A percentile compares a stretch with the other conserved stretches of the same genome.
phyloP scores from a whole-genome alignment of 2,113 vertebrate species.

The Heloderma charlesbogerti region DNA sequence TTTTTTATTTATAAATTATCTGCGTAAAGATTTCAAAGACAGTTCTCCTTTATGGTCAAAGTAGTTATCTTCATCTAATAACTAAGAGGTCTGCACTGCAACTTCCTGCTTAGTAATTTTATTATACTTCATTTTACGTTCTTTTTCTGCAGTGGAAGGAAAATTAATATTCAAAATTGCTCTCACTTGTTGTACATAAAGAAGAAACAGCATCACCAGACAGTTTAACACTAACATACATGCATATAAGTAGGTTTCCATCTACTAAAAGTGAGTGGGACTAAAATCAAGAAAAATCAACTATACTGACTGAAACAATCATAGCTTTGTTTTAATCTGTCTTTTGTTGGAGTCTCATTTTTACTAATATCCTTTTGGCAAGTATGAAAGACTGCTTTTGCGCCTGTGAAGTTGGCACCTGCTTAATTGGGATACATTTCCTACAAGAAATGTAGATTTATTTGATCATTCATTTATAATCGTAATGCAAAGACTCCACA shows the following conservation, averaged over 20 bases:
- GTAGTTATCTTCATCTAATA: neutral
- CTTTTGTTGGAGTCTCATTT: neutral
- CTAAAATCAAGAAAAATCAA: neutral
- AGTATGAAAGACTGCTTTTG: neutral
- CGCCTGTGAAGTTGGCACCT: neutral
- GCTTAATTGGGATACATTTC: neutral
- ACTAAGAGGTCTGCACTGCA: neutral
- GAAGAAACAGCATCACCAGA: neutral
- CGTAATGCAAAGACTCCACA: neutral
- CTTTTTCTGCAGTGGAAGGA: neutral
- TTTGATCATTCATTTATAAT: neutral
- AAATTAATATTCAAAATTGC: neutral
- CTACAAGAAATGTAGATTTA: neutral
- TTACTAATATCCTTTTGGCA: neutral
- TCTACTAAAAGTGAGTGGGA: neutral
- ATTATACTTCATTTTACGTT: neutral
- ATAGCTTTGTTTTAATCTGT: neutral
- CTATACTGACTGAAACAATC: neutral
- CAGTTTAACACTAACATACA: neutral
- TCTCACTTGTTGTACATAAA: no score
- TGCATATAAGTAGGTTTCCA: neutral
- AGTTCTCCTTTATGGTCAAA: neutral
- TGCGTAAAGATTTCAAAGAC: neutral
- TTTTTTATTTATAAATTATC: constrained; percentile 16
- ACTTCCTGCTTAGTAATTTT: constrained; percentile 1